A percentile compares a stretch with the other conserved stretches of the same genome.
Evolutionary conservation across 2,797 vertebrate species (phyloP).

Genomic region (Sebastes hubbsi): DNA sequence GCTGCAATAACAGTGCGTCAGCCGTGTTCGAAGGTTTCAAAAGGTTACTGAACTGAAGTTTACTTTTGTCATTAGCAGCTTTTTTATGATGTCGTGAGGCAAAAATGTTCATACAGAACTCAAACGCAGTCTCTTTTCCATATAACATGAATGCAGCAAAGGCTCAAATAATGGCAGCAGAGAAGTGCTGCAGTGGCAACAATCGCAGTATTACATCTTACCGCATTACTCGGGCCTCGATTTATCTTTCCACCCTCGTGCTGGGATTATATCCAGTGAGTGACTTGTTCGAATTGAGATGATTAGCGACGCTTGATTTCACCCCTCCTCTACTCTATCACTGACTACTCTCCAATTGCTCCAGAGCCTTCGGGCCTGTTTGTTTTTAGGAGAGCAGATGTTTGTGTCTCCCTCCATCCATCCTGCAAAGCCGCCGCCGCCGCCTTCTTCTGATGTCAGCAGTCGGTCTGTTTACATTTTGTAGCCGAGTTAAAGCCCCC

Average conservation of each 20-base stretch:
- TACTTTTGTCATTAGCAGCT: not conserved
- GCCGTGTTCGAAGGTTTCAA: not conserved
- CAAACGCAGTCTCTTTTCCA: not conserved
- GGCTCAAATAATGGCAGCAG: not conserved
- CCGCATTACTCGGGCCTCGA: not conserved
- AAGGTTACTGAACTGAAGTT: slow-evolving; percentile 21
- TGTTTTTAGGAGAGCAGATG: slow-evolving; percentile 55
- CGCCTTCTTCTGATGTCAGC: not conserved
- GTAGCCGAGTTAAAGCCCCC: slow-evolving; percentile 29
- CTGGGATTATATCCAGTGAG: slow-evolving; percentile 44
- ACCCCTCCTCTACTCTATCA: not conserved
- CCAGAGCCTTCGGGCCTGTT: slow-evolving; percentile 22
- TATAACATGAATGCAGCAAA: not conserved
- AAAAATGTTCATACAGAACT: not conserved
- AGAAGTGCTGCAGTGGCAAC: slow-evolving; percentile 2
- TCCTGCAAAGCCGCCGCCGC: not conserved
- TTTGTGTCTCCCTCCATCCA: slow-evolving; percentile 26
- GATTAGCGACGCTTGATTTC: slow-evolving; percentile 49
- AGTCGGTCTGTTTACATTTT: slow-evolving; percentile 26
- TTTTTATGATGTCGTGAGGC: not conserved
- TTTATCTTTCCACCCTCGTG: slow-evolving; percentile 21
- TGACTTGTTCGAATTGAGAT: slow-evolving; percentile 49
- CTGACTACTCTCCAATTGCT: slow-evolving; percentile 14
- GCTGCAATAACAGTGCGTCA: slow-evolving; percentile 12
- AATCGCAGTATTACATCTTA: not conserved